A percentile compares a stretch with the other conserved stretches of the same genome.
phyloP scores from a whole-genome alignment of 2,113 vertebrate genomes.

The Todiramphus chloris region DNA sequence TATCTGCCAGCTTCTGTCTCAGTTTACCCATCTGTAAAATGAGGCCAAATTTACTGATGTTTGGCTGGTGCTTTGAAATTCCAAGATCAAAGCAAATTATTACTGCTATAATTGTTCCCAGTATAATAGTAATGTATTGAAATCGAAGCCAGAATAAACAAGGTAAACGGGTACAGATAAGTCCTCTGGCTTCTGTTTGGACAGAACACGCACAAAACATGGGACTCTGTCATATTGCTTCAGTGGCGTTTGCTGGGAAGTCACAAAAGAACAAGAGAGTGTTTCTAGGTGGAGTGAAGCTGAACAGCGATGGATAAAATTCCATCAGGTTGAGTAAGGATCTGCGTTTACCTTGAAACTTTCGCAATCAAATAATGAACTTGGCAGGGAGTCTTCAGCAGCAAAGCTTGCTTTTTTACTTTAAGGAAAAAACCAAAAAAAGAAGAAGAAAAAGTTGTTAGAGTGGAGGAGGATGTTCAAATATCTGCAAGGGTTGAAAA shows the following conservation, averaged over 20 bases:
- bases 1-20: neutral
- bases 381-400: neutral
- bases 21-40: conserved; percentile 37
- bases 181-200: conserved; percentile 43
- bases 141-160: conserved; percentile 44
- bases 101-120: conserved; percentile 27
- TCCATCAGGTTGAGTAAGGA: neutral
- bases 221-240: neutral
- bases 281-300: neutral
- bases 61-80: conserved; percentile 58
- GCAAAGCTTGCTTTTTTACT: neutral
- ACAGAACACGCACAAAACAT: neutral
- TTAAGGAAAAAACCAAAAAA: neutral
- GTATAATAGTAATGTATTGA: conserved; percentile 22
- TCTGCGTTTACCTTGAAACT: neutral
- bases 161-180: conserved; percentile 39
- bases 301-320: neutral
- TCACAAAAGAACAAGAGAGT: neutral
- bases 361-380: neutral
- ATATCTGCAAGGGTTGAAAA: neutral
- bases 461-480: neutral
- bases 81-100: conserved; percentile 56
- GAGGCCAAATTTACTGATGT: conserved; percentile 21
- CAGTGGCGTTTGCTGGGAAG: neutral
- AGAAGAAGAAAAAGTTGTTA: neutral